phyloP scores from a whole-genome alignment of 2,797 vertebrate species.

The Antrozous pallidus region DNA sequence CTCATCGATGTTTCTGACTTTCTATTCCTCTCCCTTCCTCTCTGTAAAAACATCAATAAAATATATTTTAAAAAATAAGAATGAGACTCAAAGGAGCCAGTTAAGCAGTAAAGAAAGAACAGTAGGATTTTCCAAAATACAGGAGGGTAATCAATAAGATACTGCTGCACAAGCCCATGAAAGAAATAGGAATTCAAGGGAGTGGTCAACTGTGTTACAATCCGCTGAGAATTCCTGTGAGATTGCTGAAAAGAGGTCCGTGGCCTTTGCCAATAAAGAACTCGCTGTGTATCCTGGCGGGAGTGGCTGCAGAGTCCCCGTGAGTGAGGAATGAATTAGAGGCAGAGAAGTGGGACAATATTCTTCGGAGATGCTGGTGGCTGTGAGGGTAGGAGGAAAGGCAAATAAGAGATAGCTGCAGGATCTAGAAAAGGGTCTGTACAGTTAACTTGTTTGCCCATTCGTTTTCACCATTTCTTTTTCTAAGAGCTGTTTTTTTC shows the following conservation, averaged over 20 bases:
- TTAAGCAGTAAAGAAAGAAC: neutral
- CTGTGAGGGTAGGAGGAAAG: neutral
- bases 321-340: rapidly evolving
- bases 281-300: neutral
- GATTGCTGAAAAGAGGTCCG: neutral
- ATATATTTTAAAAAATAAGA: no score
- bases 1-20: no score
- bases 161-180: neutral
- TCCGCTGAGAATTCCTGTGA: neutral
- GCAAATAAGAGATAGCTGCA: neutral
- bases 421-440: neutral
- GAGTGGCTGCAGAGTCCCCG: neutral
- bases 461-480: neutral
- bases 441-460: neutral
- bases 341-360: no score
- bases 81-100: neutral
- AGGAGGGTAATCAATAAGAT: neutral
- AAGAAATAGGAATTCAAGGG: neutral
- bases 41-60: no score
- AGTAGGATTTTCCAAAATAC: neutral
- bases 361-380: neutral
- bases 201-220: neutral
- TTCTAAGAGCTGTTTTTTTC: neutral
- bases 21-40: no score
- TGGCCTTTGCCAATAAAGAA: neutral